These are phyloP conservation scores for Drosophila dunni DNA, from an alignment of 1,140 invertebrate genomes.

Conservation along the genomic window DNA sequence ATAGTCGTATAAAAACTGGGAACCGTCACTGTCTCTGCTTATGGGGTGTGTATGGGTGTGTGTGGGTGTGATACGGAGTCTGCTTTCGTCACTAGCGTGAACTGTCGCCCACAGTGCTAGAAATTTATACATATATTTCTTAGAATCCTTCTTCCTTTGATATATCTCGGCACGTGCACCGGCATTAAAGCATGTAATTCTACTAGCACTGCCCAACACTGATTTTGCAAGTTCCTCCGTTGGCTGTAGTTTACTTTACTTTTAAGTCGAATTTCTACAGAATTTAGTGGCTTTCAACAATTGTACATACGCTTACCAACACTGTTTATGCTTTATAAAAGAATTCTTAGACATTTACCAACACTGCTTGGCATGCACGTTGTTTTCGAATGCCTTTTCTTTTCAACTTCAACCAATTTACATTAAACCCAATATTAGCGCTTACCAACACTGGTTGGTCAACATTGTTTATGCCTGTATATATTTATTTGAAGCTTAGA, in stretches of 20 bases:
- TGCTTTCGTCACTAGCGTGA: background rate
- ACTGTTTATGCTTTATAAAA: no score
- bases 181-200: background rate
- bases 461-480: conserved; percentile 8
- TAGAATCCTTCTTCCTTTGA: background rate
- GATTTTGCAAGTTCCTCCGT: conserved; percentile 6
- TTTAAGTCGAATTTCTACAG: no score
- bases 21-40: background rate
- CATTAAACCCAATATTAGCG: background rate
- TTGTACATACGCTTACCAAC: no score
- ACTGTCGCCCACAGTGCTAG: background rate
- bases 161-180: background rate
- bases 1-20: background rate
- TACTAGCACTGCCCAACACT: conserved; percentile 29
- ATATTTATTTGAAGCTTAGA: background rate
- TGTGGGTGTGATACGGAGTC: background rate
- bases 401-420: background rate
- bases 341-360: no score
- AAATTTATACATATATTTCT: background rate
- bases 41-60: background rate
- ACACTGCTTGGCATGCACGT: background rate
- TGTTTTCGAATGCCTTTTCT: background rate
- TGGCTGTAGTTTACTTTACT: background rate
- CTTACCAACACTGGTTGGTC: conserved; percentile 12
- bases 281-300: no score